phyloP scores from a whole-genome alignment of 30 jellyfish, hydroid and myxozoan genomes.

The Rhopilema esculentum region DNA sequence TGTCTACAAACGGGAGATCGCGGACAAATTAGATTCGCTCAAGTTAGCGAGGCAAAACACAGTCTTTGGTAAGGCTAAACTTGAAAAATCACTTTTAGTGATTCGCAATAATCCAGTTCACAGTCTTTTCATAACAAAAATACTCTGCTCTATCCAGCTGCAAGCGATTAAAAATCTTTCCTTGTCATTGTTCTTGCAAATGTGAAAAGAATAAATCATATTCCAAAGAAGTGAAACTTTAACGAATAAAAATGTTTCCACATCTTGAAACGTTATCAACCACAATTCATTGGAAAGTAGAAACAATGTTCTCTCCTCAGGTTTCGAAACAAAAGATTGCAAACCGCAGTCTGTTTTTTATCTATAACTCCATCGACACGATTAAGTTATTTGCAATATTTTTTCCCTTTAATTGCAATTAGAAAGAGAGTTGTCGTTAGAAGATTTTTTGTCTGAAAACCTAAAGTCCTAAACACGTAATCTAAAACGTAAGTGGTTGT shows the following conservation, averaged over 20 bases:
- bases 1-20: conserved; percentile 9
- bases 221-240: neutral
- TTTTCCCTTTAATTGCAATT: neutral
- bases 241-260: neutral
- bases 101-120: neutral
- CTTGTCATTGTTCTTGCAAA: neutral
- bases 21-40: conserved; percentile 28
- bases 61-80: neutral
- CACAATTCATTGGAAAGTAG: neutral
- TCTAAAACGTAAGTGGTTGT: too few relatives aligned
- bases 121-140: neutral
- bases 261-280: neutral
- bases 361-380: neutral
- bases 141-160: neutral
- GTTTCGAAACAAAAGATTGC: neutral
- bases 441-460: neutral
- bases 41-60: conserved; percentile 11
- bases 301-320: conserved; percentile 4
- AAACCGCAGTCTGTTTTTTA: neutral
- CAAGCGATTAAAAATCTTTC: neutral
- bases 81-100: neutral
- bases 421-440: neutral
- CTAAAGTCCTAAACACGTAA: neutral
- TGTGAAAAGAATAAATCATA: neutral
- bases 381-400: neutral